These are phyloP conservation scores for Drosophila birchii DNA, from an alignment of 2,888 invertebrate species.

Conservation along the genomic window DNA sequence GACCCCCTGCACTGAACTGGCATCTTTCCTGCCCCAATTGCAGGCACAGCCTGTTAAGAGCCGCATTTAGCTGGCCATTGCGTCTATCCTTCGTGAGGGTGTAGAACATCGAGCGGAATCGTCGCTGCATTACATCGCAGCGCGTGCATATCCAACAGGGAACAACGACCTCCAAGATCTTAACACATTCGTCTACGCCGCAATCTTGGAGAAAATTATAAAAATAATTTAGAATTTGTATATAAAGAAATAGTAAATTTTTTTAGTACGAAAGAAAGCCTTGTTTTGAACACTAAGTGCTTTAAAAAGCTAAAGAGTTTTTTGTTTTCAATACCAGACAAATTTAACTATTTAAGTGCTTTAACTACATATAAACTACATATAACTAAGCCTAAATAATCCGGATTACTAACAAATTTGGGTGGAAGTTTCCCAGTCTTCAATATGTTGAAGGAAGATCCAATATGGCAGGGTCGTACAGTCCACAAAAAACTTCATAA, in stretches of 20 bases:
- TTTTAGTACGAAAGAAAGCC: no score
- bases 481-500: constrained; percentile 69
- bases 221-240: no score
- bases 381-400: background rate
- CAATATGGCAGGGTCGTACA: constrained; percentile 69
- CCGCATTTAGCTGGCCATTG: constrained; percentile 50
- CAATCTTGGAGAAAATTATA: constrained; percentile 48
- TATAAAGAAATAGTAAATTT: background rate
- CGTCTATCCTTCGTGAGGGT: constrained; percentile 50
- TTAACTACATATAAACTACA: background rate
- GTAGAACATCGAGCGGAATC: constrained; percentile 51
- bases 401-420: constrained; percentile 50
- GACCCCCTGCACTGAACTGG: constrained; percentile 71
- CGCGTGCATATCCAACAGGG: constrained; percentile 67
- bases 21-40: constrained; percentile 72
- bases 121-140: constrained; percentile 60
- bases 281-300: no score
- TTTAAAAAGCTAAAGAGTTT: no score
- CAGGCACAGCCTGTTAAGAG: constrained; percentile 55
- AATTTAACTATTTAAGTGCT: background rate
- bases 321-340: background rate
- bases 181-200: constrained; percentile 46
- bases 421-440: background rate
- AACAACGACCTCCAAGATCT: constrained; percentile 52
- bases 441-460: constrained; percentile 47